phyloP scores from a whole-genome alignment of 2,888 invertebrate genomes.

The Eudemis profundana region DNA sequence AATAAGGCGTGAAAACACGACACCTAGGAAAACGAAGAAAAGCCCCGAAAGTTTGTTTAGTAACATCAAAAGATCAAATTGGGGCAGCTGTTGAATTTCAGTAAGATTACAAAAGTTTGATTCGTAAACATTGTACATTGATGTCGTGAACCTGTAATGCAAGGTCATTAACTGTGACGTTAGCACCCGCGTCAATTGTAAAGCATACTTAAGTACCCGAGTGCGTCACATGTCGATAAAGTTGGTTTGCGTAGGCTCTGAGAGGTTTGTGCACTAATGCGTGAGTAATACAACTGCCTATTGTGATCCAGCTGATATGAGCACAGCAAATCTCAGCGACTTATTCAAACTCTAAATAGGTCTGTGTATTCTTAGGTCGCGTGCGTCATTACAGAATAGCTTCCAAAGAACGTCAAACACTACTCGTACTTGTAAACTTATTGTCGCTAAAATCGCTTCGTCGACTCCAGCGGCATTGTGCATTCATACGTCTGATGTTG shows the following conservation, averaged over 20 bases:
- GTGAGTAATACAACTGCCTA: neutral
- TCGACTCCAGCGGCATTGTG: slow-evolving; percentile 62
- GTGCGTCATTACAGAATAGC: slow-evolving; percentile 16
- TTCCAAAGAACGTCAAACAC: slow-evolving; percentile 44
- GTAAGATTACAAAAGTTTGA: slow-evolving; percentile 31
- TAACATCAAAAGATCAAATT: slow-evolving; percentile 30
- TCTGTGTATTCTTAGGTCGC: slow-evolving; percentile 5
- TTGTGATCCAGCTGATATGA: neutral
- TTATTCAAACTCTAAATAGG: slow-evolving; percentile 2
- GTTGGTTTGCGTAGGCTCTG: neutral
- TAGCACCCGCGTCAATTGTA: neutral
- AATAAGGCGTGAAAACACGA: neutral
- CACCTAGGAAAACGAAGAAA: slow-evolving; percentile 12
- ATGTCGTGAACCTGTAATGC: slow-evolving; percentile 3
- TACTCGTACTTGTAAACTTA: slow-evolving; percentile 56
- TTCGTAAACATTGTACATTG: slow-evolving; percentile 30
- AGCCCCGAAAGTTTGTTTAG: slow-evolving; percentile 33
- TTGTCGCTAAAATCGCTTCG: slow-evolving; percentile 53
- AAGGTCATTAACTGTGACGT: slow-evolving; percentile 18
- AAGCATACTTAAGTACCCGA: neutral
- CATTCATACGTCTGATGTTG: slow-evolving; percentile 72
- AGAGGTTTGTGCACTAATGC: neutral
- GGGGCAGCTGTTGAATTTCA: slow-evolving; percentile 16
- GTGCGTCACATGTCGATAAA: neutral
- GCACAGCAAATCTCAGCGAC: neutral